A percentile compares a stretch with the other conserved stretches of the same genome.
Conservation (phyloP, 2,797 vertebrate species). For the Paedocypris micromegethes region DNA sequence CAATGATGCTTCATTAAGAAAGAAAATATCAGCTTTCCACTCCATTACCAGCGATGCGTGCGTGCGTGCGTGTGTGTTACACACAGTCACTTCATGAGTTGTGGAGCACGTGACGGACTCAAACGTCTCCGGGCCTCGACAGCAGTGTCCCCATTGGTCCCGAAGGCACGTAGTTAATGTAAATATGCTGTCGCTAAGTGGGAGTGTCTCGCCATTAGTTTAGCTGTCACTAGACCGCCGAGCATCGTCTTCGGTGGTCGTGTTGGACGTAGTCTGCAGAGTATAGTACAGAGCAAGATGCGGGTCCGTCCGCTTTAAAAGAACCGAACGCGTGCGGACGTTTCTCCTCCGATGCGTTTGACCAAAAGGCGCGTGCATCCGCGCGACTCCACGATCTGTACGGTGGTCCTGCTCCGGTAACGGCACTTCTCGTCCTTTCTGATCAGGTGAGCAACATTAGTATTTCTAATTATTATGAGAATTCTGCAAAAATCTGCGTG, state of each 20-base stretch:
- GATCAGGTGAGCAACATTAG: too few species aligned
- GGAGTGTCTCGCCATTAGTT: conserved; percentile 82
- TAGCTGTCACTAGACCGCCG: conserved; percentile 79
- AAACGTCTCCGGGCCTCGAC: conserved; percentile 46
- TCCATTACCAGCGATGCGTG: conserved; percentile 95
- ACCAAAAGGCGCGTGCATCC: not conserved
- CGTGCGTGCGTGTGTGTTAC: too few species aligned
- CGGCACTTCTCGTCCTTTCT: too few species aligned
- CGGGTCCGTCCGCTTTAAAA: conserved; percentile 45
- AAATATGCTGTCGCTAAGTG: conserved; percentile 72
- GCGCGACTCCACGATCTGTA: conserved; percentile 15
- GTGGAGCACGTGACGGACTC: conserved; percentile 51
- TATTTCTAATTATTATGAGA: too few species aligned
- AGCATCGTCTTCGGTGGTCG: conserved; percentile 57
- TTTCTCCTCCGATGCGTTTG: conserved; percentile 13
- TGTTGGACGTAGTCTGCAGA: conserved; percentile 44
- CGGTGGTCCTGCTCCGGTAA: too few species aligned
- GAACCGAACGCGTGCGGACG: conserved; percentile 16
- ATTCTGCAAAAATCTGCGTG: too few species aligned
- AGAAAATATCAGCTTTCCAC: conserved; percentile 99
- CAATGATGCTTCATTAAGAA: conserved; percentile 99
- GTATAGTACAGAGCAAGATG: conserved; percentile 51
- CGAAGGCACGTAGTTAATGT: conserved; percentile 72
- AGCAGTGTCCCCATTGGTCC: conserved; percentile 58
- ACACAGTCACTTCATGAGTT: conserved; percentile 20